Evolutionary conservation across 1,140 invertebrate genomes (phyloP).

Genomic region (Holotrichia oblita): DNA sequence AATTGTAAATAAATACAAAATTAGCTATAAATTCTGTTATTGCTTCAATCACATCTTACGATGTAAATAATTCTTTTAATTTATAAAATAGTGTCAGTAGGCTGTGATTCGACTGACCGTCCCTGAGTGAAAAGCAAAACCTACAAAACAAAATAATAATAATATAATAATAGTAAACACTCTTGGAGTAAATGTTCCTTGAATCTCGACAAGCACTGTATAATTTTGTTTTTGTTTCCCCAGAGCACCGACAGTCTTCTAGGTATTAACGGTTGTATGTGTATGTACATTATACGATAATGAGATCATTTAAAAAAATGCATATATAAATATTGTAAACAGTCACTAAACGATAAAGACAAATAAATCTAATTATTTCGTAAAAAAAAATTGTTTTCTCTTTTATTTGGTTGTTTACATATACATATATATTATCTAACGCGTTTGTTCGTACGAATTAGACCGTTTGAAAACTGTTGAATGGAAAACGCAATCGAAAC

Average conservation of each 20-base stretch:
- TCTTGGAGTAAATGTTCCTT: conserved; percentile 33
- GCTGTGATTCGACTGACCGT: conserved; percentile 40
- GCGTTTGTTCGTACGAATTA: conserved; percentile 23
- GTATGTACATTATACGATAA: conserved; percentile 20
- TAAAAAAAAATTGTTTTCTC: background rate
- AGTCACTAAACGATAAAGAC: conserved; percentile 19
- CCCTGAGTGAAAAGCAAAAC: background rate
- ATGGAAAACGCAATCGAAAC: conserved; percentile 21
- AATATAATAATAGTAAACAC: background rate
- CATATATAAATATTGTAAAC: conserved; percentile 22
- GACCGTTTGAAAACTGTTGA: conserved; percentile 25
- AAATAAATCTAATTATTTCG: background rate
- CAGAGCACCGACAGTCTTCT: conserved; percentile 28
- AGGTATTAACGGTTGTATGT: conserved; percentile 19
- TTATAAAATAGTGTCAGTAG: conserved; percentile 37
- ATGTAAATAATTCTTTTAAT: conserved; percentile 26
- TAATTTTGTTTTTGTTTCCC: conserved; percentile 2
- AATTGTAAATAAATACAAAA: no score
- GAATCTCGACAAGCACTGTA: conserved; percentile 19
- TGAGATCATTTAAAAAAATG: background rate
- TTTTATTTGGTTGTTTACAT: background rate
- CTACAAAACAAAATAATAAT: background rate
- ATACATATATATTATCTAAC: background rate
- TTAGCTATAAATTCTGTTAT: background rate
- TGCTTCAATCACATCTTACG: background rate